phyloP scores from a whole-genome alignment of 2,888 invertebrate genomes.

The Bellardia bayeri region DNA sequence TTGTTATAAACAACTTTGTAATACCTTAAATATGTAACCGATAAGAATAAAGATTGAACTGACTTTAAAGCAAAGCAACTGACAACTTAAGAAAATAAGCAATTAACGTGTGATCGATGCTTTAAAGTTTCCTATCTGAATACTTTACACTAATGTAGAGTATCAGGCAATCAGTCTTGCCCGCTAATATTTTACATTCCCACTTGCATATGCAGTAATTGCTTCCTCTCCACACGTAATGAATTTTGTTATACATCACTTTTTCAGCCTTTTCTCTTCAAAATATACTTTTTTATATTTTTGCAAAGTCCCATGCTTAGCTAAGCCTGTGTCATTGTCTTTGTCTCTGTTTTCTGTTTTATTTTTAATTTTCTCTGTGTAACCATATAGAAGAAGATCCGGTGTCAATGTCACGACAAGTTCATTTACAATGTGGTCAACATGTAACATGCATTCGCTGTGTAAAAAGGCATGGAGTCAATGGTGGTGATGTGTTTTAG shows the following conservation, averaged over 20 bases:
- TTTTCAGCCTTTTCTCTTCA: not conserved
- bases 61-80: no score
- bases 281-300: not conserved
- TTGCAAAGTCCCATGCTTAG: not conserved
- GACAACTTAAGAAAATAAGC: no score
- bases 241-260: not conserved
- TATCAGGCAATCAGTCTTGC: not conserved
- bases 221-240: not conserved
- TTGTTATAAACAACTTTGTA: no score
- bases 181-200: not conserved
- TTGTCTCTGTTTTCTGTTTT: not conserved
- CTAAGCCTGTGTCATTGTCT: not conserved
- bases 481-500: not conserved
- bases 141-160: not conserved
- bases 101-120: no score
- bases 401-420: constrained; percentile 69
- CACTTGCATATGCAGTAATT: not conserved
- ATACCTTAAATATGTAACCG: no score
- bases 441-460: not conserved
- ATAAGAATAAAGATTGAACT: no score
- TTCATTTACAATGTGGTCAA: constrained; percentile 67
- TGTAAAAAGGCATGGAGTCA: not conserved
- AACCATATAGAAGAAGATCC: constrained; percentile 50
- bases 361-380: constrained; percentile 16
- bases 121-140: no score